Evolutionary conservation across 2,797 vertebrate species (phyloP).

Genomic region (Anguilla pacifica): DNA sequence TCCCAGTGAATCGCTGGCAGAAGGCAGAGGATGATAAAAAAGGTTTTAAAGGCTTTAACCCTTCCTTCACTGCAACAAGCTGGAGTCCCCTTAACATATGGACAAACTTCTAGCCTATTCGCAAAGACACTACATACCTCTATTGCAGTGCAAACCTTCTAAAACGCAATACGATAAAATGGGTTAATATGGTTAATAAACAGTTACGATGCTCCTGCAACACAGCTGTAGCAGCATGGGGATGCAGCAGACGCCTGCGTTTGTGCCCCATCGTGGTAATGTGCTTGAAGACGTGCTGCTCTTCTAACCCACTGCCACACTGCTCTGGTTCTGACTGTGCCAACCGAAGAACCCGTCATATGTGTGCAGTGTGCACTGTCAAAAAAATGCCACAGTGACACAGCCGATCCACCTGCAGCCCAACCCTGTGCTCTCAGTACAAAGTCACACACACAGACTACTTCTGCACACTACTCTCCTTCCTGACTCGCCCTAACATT

Average conservation of each 20-base stretch:
- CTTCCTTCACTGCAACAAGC: conserved; percentile 16
- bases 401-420: background rate
- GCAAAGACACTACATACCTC: background rate
- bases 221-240: background rate
- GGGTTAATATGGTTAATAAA: background rate
- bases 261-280: background rate
- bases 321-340: conserved; percentile 27
- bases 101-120: background rate
- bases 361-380: background rate
- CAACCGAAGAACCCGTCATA: background rate
- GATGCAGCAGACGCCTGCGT: background rate
- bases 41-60: conserved; percentile 53
- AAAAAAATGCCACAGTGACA: background rate
- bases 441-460: background rate
- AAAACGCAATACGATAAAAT: background rate
- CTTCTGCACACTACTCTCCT: background rate
- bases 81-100: background rate
- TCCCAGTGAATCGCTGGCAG: conserved; percentile 49
- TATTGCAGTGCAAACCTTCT: background rate
- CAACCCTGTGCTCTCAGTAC: background rate
- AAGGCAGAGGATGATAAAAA: conserved; percentile 45
- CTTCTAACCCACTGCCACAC: conserved; percentile 40
- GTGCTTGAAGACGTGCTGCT: background rate
- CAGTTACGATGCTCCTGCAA: background rate
- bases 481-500: background rate